phyloP scores from a whole-genome alignment of 2,888 invertebrate species.

The Leptinotarsa haldemani region DNA sequence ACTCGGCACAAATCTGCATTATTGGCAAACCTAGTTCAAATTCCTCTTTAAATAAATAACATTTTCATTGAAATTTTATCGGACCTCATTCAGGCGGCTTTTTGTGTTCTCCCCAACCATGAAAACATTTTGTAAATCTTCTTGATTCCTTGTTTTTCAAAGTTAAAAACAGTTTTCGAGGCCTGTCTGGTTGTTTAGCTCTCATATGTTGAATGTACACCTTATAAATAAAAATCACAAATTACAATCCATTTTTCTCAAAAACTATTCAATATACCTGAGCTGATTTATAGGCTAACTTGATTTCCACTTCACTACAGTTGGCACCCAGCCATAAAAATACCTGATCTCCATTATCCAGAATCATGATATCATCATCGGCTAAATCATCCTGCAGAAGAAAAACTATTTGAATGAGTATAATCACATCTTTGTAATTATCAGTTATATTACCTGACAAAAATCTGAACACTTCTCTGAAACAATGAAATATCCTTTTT shows the following conservation, averaged over 20 bases:
- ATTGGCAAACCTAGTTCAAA: slow-evolving; percentile 11
- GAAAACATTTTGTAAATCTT: slow-evolving; percentile 97
- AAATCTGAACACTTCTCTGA: slow-evolving; percentile 99
- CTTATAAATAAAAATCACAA: slow-evolving; percentile 65
- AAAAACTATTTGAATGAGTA: slow-evolving; percentile 35
- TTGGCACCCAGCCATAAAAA: slow-evolving; percentile 97
- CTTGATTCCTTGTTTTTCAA: slow-evolving; percentile 96
- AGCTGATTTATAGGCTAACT: slow-evolving; percentile 97
- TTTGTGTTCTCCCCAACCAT: slow-evolving; percentile 96
- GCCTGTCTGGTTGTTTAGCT: slow-evolving; percentile 91
- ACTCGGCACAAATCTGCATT: neutral
- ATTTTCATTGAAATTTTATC: slow-evolving; percentile 22
- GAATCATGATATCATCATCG: slow-evolving; percentile 99
- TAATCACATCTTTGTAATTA: neutral
- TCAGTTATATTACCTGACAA: slow-evolving; percentile 78
- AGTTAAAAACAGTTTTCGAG: slow-evolving; percentile 92
- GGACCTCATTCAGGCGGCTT: slow-evolving; percentile 75
- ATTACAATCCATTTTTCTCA: neutral
- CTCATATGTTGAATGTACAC: slow-evolving; percentile 98
- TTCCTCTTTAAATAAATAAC: slow-evolving; percentile 27
- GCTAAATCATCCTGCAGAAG: slow-evolving; percentile 91
- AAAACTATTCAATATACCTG: slow-evolving; percentile 73
- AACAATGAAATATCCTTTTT: slow-evolving; percentile 98
- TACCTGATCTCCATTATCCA: slow-evolving; percentile 98
- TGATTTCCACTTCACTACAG: slow-evolving; percentile 98